phyloP scores from a whole-genome alignment of 2,113 vertebrate species.

The Turnix velox region DNA sequence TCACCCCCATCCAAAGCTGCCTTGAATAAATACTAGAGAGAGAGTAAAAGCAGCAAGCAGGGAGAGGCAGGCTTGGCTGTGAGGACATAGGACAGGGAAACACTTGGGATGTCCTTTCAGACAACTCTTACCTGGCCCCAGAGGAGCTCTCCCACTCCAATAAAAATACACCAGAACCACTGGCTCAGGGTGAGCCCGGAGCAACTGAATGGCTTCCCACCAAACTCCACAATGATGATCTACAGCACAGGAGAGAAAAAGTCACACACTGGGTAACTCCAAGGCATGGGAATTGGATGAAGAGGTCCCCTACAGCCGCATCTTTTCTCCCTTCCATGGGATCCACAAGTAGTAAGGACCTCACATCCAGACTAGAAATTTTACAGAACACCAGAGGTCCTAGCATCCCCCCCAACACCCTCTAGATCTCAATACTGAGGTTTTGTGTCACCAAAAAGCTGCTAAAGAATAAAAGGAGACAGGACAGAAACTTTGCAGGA shows the following conservation, averaged over 20 bases:
- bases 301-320: neutral
- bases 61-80: neutral
- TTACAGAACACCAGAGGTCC: too few relatives aligned
- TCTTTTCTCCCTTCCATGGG: too few relatives aligned
- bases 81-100: rapidly evolving
- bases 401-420: too few relatives aligned
- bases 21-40: neutral
- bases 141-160: conserved; percentile 91
- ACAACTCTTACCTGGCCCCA: conserved; percentile 90
- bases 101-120: neutral
- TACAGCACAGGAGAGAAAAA: conserved; percentile 44
- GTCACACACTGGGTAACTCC: neutral
- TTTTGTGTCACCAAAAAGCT: too few relatives aligned
- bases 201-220: conserved; percentile 96
- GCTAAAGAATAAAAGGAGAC: too few relatives aligned
- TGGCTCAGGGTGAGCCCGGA: conserved; percentile 87
- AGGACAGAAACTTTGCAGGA: too few relatives aligned
- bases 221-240: conserved; percentile 95
- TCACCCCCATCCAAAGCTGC: neutral
- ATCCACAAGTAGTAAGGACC: neutral
- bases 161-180: conserved; percentile 97
- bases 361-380: neutral
- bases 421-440: too few relatives aligned
- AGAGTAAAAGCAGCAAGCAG: neutral
- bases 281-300: rapidly evolving